phyloP scores from a whole-genome alignment of 2,113 vertebrate species.

The Prochilodus magdalenae region DNA sequence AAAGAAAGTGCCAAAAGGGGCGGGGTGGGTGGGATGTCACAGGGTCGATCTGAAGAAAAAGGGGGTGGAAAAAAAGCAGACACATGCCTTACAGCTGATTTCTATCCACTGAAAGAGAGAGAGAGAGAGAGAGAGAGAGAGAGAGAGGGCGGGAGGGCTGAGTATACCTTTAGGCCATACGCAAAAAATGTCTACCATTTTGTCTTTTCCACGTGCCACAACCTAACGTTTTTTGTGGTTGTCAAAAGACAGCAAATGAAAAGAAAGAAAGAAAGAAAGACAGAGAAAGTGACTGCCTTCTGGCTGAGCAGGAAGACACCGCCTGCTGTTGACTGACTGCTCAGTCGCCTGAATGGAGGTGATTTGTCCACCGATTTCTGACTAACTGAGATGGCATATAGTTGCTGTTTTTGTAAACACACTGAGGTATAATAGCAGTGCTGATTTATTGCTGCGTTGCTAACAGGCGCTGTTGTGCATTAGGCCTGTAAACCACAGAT shows the following conservation, averaged over 20 bases:
- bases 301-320: neutral
- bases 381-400: neutral
- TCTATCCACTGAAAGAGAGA: slow-evolving; percentile 15
- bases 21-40: slow-evolving; percentile 36
- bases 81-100: slow-evolving; percentile 36
- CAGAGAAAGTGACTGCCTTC: neutral
- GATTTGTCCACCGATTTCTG: neutral
- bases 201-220: neutral
- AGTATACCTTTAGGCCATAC: slow-evolving; percentile 9
- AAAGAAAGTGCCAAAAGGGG: slow-evolving; percentile 20
- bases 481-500: neutral
- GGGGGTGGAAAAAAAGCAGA: slow-evolving; percentile 42
- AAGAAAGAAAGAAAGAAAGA: neutral
- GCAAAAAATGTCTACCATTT: slow-evolving; percentile 20
- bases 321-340: slow-evolving; percentile 41
- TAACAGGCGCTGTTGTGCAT: neutral
- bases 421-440: neutral
- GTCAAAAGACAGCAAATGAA: no score
- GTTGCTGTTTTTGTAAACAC: neutral
- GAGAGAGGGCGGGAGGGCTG: neutral
- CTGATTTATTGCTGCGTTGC: neutral
- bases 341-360: neutral
- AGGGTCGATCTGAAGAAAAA: slow-evolving; percentile 39
- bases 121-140: slow-evolving; percentile 9
- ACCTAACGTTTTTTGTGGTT: neutral